Conservation (phyloP, 2,797 vertebrate genomes). For the Schizopygopsis malacanthus region DNA sequence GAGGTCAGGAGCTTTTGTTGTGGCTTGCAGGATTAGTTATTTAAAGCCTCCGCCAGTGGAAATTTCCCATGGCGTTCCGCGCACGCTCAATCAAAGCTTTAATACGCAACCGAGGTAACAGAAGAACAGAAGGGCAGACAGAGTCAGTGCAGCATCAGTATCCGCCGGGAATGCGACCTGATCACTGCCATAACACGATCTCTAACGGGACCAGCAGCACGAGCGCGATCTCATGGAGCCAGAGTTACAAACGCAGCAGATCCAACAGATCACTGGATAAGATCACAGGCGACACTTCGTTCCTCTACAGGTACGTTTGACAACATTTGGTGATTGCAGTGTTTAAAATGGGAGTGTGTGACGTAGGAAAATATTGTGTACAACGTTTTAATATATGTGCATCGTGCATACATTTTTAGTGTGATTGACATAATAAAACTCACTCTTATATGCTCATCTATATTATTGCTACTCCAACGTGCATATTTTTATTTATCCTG, state of each 20-base stretch:
- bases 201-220: not conserved
- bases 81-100: conserved; percentile 50
- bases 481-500: not conserved
- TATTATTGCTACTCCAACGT: not conserved
- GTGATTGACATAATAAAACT: not conserved
- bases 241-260: conserved; percentile 11
- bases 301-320: conserved; percentile 25
- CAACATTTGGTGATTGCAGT: not conserved
- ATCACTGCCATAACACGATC: conserved; percentile 1
- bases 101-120: conserved; percentile 43
- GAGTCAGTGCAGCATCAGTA: conserved; percentile 39
- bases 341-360: not conserved
- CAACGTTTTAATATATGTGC: not conserved
- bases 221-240: conserved; percentile 27
- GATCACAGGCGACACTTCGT: not conserved
- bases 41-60: conserved; percentile 59
- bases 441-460: not conserved
- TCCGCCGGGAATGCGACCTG: conserved; percentile 44
- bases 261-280: not conserved
- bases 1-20: conserved; percentile 33
- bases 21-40: conserved; percentile 59
- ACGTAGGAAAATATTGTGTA: not conserved
- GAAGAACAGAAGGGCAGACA: conserved; percentile 7
- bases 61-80: conserved; percentile 57
- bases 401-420: not conserved